Evolutionary conservation across 2,888 invertebrate species (phyloP).

Genomic region (Thysanoteuthis rhombus): DNA sequence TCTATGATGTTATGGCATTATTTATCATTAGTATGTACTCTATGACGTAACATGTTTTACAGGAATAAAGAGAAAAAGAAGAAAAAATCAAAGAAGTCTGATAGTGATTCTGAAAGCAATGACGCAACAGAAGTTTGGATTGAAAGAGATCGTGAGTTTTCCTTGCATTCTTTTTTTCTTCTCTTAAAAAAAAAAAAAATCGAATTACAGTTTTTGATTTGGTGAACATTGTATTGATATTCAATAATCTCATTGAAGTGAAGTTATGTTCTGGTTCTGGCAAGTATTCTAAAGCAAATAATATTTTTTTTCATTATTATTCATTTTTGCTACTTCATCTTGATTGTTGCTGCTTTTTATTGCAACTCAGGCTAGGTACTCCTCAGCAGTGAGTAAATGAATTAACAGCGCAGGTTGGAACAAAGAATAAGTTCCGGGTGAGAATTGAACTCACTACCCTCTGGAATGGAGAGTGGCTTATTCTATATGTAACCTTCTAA

Average conservation of each 20-base stretch:
- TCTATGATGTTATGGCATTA: too few species aligned
- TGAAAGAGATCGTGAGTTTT: slow-evolving; percentile 21
- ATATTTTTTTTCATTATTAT: neutral
- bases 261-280: neutral
- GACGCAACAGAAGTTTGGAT: neutral
- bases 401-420: too few species aligned
- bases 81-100: neutral
- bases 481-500: too few species aligned
- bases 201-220: neutral
- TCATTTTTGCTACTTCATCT: too few species aligned
- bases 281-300: neutral
- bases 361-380: too few species aligned
- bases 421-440: too few species aligned
- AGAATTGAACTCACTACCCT: too few species aligned
- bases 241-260: neutral
- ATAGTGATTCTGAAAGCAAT: neutral
- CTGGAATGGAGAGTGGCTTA: too few species aligned
- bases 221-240: neutral
- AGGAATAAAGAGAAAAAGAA: slow-evolving; percentile 18
- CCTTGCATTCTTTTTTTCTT: neutral
- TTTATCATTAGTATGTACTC: too few species aligned
- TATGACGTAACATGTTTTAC: neutral
- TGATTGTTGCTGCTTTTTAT: too few species aligned
- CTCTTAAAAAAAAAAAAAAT: too few species aligned
- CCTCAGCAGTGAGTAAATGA: too few species aligned